Conservation (phyloP, 2,113 vertebrate genomes). For the Erinaceus europaeus region DNA sequence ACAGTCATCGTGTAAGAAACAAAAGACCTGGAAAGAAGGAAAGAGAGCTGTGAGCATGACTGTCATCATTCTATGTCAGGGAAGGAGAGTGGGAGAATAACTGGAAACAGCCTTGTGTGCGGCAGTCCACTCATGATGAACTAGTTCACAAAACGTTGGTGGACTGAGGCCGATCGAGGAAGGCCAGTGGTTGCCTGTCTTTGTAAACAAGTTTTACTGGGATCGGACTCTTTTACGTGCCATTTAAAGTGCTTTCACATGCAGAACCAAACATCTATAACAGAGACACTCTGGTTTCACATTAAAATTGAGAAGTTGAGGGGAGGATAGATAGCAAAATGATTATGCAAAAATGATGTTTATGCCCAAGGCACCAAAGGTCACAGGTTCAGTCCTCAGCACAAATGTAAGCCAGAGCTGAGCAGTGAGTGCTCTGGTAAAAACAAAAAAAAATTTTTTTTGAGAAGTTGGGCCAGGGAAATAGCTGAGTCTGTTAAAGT, state of each 20-base stretch:
- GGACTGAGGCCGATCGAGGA: not conserved
- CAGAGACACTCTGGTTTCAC: not conserved
- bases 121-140: not conserved
- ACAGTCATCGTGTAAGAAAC: constrained; percentile 97
- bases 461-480: no score
- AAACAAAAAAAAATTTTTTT: no score
- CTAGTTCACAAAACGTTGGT: not conserved
- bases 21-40: constrained; percentile 89
- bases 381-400: no score
- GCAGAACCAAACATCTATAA: not conserved
- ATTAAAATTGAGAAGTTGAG: no score
- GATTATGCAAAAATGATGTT: no score
- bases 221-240: not conserved
- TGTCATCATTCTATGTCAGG: not conserved
- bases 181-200: not conserved
- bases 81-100: not conserved
- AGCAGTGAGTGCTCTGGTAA: no score
- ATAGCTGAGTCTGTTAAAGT: no score
- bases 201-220: not conserved
- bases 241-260: not conserved
- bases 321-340: no score
- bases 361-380: no score
- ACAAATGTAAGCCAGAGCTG: no score
- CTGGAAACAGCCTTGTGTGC: not conserved
- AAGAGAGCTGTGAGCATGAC: not conserved